These are phyloP conservation scores for Vesta saturnalis DNA, from an alignment of 2,888 invertebrate genomes.

Conservation along the genomic window DNA sequence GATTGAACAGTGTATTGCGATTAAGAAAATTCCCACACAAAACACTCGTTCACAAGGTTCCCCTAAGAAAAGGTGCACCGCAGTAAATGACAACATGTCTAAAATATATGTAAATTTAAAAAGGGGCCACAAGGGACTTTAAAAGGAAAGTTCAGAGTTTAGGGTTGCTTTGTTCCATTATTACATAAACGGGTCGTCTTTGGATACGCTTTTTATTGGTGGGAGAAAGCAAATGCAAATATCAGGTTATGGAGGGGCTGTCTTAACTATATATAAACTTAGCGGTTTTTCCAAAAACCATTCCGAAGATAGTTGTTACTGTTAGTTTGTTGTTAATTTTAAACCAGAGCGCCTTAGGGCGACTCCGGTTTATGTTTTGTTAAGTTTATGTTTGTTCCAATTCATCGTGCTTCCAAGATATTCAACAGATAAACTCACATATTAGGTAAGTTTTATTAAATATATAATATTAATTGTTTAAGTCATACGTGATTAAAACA, in stretches of 20 bases:
- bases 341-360: conserved; percentile 24
- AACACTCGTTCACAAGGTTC: neutral
- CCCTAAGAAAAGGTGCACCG: conserved; percentile 15
- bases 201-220: conserved; percentile 21
- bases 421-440: neutral
- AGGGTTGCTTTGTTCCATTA: conserved; percentile 36
- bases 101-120: conserved; percentile 33
- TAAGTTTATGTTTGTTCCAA: conserved; percentile 29
- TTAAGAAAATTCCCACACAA: conserved; percentile 15
- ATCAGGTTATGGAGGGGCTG: conserved; percentile 22
- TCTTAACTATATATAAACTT: conserved; percentile 28
- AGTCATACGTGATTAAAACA: too few species aligned
- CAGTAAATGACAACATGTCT: conserved; percentile 29
- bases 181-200: conserved; percentile 31
- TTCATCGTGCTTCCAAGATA: neutral
- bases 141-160: conserved; percentile 27
- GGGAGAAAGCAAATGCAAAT: conserved; percentile 26
- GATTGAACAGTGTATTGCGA: neutral
- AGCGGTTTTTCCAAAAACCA: conserved; percentile 30
- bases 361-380: conserved; percentile 27
- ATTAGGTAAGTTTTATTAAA: conserved; percentile 2
- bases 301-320: conserved; percentile 27
- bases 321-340: conserved; percentile 21
- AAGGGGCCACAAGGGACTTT: conserved; percentile 30
- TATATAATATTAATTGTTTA: too few species aligned